Conservation (phyloP, 1,140 invertebrate genomes). For the Sweltsa coloradensis region DNA sequence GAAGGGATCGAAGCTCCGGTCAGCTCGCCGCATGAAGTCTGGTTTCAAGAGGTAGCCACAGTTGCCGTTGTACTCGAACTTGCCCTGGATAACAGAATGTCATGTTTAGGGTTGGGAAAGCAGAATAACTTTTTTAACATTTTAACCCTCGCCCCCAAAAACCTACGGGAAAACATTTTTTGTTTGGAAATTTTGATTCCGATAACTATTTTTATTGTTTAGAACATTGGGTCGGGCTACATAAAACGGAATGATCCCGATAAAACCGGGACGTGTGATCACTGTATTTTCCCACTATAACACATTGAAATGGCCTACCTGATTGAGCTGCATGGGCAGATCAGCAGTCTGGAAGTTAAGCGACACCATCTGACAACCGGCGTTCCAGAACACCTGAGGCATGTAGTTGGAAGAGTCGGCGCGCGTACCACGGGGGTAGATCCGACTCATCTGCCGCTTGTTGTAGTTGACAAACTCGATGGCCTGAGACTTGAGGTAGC, state of each 20-base stretch:
- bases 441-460: slow-evolving; percentile 96
- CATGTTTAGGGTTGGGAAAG: no score
- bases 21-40: slow-evolving; percentile 95
- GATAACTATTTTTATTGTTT: no score
- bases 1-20: slow-evolving; percentile 96
- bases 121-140: no score
- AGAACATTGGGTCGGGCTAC: no score
- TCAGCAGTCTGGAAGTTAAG: slow-evolving; percentile 99
- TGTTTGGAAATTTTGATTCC: no score
- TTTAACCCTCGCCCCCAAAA: no score
- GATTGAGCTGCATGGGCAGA: slow-evolving; percentile 98
- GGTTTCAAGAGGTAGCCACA: slow-evolving; percentile 96
- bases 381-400: slow-evolving; percentile 95
- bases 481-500: slow-evolving; percentile 87
- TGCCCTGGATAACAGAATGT: no score
- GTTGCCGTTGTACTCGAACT: slow-evolving; percentile 98
- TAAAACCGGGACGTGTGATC: no score
- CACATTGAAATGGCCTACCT: no score
- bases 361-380: slow-evolving; percentile 94
- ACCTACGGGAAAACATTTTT: no score
- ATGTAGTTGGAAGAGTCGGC: slow-evolving; percentile 99
- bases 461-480: slow-evolving; percentile 99
- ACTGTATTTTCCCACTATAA: no score
- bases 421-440: slow-evolving; percentile 96
- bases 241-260: no score